Evolutionary conservation across 2,113 vertebrate species (phyloP).

Genomic region (western clawed frog (Xenopus tropicalis)): DNA sequence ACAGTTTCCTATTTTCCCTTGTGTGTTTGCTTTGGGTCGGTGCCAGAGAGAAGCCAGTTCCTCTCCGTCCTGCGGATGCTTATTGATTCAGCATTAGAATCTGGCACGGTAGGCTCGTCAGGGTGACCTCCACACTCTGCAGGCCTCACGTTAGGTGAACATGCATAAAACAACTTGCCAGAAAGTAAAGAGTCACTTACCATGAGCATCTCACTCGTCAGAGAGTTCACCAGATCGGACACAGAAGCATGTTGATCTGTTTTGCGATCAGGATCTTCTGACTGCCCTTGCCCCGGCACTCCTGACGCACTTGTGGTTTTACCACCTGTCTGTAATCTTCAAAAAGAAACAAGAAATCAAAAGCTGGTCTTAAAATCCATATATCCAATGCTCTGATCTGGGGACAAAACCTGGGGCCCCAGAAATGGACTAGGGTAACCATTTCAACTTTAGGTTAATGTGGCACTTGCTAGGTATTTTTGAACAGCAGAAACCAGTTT

Average conservation of each 20-base stretch:
- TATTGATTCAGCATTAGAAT: constrained; percentile 34
- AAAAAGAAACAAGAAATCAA: constrained; percentile 48
- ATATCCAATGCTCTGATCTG: too few relatives aligned
- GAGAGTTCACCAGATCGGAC: constrained; percentile 92
- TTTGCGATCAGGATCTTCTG: constrained; percentile 76
- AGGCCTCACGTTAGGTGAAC: neutral
- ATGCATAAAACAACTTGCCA: neutral
- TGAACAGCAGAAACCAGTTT: too few relatives aligned
- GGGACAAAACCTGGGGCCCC: too few relatives aligned
- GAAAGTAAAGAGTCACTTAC: constrained; percentile 60
- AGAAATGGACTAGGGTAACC: too few relatives aligned
- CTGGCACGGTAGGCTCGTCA: neutral
- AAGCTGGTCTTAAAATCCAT: neutral
- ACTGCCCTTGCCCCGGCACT: constrained; percentile 74
- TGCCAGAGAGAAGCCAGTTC: constrained; percentile 20
- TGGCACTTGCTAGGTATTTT: too few relatives aligned
- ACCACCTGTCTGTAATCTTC: constrained; percentile 75
- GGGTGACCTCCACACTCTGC: neutral
- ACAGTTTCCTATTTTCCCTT: neutral
- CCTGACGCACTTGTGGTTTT: constrained; percentile 79
- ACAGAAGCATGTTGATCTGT: constrained; percentile 88
- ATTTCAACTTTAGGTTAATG: too few relatives aligned
- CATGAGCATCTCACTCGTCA: constrained; percentile 98
- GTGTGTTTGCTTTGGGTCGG: neutral
- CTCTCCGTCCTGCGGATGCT: constrained; percentile 4